Evolutionary conservation across 2,113 vertebrate species (phyloP).

Genomic region (Mormyrus lacerda): DNA sequence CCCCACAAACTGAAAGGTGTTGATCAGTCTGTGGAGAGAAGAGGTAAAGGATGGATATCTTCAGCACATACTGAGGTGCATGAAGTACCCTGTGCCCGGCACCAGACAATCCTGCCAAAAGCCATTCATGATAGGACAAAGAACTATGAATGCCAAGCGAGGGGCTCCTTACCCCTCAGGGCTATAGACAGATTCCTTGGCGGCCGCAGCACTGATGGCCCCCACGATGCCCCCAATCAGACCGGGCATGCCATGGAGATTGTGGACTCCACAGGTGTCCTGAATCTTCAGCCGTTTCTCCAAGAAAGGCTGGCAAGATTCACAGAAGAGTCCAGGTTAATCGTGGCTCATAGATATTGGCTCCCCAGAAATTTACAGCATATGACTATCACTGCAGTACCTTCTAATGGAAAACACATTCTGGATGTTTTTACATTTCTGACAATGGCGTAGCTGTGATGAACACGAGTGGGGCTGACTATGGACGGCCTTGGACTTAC

Average conservation of each 20-base stretch:
- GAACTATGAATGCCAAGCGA: neutral
- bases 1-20: constrained; percentile 62
- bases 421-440: neutral
- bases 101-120: neutral
- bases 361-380: neutral
- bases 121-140: neutral
- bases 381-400: neutral
- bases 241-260: constrained; percentile 90
- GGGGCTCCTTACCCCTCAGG: constrained; percentile 62
- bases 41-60: neutral
- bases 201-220: constrained; percentile 76
- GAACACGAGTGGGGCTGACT: no score
- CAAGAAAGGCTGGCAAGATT: constrained; percentile 71
- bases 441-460: neutral
- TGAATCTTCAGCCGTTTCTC: constrained; percentile 79
- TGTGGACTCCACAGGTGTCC: constrained; percentile 92
- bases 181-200: constrained; percentile 62
- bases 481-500: constrained; percentile 52
- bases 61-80: neutral
- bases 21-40: constrained; percentile 55
- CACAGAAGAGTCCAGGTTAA: neutral
- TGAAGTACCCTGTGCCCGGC: neutral
- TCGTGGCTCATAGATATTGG: neutral
- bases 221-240: constrained; percentile 87
- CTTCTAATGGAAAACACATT: neutral